Percentiles rank a stretch among this genome's conserved stretches.
phyloP scores from a whole-genome alignment of 92 coral and sea anemone genomes.

The Micromussa lordhowensis region DNA sequence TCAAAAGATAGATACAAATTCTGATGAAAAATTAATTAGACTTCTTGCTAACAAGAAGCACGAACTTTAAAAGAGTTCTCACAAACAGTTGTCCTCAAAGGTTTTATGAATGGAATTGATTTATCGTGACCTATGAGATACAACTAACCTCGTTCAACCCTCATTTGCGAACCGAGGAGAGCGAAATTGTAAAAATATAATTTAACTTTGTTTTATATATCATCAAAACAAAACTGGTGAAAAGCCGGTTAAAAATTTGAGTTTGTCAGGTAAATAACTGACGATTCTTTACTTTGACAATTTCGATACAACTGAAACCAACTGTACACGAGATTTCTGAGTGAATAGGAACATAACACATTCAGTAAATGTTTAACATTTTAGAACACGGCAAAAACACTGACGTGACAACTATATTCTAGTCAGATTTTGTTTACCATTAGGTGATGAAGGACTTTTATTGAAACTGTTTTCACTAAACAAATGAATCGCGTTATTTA shows the following conservation, averaged over 20 bases:
- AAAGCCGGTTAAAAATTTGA: slow-evolving; percentile 28
- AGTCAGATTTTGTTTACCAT: slow-evolving; percentile 16
- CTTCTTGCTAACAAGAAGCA: background rate
- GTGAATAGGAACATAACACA: too few species aligned
- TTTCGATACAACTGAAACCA: background rate
- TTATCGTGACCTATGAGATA: background rate
- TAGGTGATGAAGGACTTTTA: background rate
- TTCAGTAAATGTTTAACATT: background rate
- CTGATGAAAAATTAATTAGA: background rate
- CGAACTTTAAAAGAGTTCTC: background rate
- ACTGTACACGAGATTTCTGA: background rate
- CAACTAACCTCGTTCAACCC: background rate
- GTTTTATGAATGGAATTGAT: background rate
- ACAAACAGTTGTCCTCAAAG: background rate
- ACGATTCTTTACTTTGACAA: background rate
- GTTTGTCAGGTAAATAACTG: slow-evolving; percentile 1
- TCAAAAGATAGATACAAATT: background rate
- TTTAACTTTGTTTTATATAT: background rate
- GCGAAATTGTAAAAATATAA: background rate
- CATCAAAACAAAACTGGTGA: slow-evolving; percentile 48
- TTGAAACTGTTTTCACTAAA: slow-evolving; percentile 13
- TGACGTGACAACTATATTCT: background rate
- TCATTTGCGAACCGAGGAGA: background rate
- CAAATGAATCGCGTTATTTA: slow-evolving; percentile 22
- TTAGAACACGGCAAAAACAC: background rate